Evolutionary conservation across 1,140 invertebrate species (phyloP).

Genomic region (Diabrotica virgifera): DNA sequence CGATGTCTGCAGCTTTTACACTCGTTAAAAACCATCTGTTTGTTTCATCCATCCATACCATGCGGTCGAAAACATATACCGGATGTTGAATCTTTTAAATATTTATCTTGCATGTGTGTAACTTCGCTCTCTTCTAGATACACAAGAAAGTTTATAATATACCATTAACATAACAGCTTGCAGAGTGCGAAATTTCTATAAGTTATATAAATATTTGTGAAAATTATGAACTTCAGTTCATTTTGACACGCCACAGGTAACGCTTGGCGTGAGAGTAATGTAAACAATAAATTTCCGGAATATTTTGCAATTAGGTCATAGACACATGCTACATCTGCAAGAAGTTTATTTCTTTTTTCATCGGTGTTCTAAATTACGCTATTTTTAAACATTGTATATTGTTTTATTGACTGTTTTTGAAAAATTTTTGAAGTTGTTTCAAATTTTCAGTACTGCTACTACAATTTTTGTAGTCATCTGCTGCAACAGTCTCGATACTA

Average conservation of each 20-base stretch:
- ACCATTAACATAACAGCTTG: background rate
- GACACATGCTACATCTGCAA: background rate
- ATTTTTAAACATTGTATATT: too few relatives aligned
- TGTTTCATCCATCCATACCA: background rate
- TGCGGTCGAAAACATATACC: background rate
- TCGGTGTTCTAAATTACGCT: too few relatives aligned
- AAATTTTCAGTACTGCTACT: too few relatives aligned
- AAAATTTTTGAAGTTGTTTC: too few relatives aligned
- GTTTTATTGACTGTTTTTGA: too few relatives aligned
- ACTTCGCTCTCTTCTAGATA: background rate
- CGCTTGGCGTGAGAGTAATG: too few relatives aligned
- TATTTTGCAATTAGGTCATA: background rate
- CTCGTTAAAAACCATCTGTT: background rate
- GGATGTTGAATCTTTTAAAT: slow-evolving; percentile 2
- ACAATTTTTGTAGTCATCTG: too few relatives aligned
- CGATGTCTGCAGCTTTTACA: background rate
- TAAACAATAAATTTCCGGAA: background rate
- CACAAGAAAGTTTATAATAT: background rate
- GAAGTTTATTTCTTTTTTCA: too few relatives aligned
- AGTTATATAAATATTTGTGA: background rate
- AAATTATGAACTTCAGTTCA: background rate
- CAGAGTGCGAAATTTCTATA: background rate
- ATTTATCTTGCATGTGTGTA: background rate
- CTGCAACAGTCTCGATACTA: too few relatives aligned
- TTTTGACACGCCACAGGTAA: background rate